A percentile compares a stretch with the other conserved stretches of the same genome.
Conservation (phyloP, 2,888 invertebrate genomes). For the Saturnia japonica region DNA sequence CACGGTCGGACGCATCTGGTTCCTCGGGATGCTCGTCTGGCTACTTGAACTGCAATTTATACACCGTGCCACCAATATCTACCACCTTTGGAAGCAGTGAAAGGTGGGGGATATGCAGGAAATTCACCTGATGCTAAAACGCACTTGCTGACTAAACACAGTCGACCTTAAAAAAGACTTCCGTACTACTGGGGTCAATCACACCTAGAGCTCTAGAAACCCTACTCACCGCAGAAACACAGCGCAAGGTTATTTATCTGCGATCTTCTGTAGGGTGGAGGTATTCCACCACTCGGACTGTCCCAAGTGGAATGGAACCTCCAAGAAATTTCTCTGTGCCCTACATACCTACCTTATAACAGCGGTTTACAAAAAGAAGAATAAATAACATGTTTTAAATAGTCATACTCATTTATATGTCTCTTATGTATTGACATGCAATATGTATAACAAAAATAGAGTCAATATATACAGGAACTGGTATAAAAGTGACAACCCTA, state of each 20-base stretch:
- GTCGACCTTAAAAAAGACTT: neutral
- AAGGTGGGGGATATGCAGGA: neutral
- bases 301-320: no score
- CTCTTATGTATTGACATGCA: neutral
- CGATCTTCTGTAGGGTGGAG: no score
- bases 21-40: slow-evolving; percentile 28
- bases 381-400: neutral
- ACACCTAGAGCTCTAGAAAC: no score
- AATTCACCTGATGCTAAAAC: neutral
- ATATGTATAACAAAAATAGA: neutral
- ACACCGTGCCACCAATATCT: slow-evolving; percentile 42
- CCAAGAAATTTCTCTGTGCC: no score
- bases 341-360: no score
- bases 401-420: neutral
- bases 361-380: no score
- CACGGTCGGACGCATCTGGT: slow-evolving; percentile 41
- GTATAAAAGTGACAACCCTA: neutral
- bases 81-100: neutral
- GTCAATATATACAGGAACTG: neutral
- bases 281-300: no score
- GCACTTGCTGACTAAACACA: neutral
- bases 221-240: no score
- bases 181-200: neutral
- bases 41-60: slow-evolving; percentile 49
- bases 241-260: no score